Evolutionary conservation across 1,140 invertebrate genomes (phyloP).

Genomic region (Plutomurus gul): DNA sequence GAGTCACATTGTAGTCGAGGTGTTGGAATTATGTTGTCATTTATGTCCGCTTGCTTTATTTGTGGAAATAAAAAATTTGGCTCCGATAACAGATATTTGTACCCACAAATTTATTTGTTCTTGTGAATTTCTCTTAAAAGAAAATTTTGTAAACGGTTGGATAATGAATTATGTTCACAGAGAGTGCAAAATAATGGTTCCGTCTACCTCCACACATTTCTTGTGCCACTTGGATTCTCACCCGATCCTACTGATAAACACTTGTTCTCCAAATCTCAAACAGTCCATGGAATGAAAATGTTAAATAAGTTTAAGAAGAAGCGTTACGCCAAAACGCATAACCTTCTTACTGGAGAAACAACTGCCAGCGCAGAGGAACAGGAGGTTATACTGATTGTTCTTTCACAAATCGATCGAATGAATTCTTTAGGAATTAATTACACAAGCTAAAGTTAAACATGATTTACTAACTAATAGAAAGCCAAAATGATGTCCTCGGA

Average conservation of each 20-base stretch:
- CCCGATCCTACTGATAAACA: conserved; percentile 74
- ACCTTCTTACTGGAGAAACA: conserved; percentile 91
- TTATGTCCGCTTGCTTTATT: conserved; percentile 10
- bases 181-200: conserved; percentile 89
- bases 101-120: neutral
- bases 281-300: conserved; percentile 76
- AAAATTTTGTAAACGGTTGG: neutral
- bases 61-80: neutral
- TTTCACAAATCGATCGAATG: too few relatives aligned
- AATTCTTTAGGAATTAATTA: neutral
- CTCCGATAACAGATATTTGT: neutral
- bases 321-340: conserved; percentile 84
- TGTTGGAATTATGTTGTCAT: neutral
- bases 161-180: conserved; percentile 56
- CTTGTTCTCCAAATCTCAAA: conserved; percentile 69
- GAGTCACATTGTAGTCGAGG: neutral
- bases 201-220: conserved; percentile 87
- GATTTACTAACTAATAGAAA: conserved; percentile 62
- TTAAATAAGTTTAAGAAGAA: conserved; percentile 93
- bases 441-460: neutral
- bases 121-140: neutral
- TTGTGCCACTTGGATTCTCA: conserved; percentile 79
- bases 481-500: conserved; percentile 80
- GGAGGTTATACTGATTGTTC: conserved; percentile 22
- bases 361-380: conserved; percentile 72